Conservation (phyloP, 2,113 vertebrate species). For the Sebastes schlegelii region DNA sequence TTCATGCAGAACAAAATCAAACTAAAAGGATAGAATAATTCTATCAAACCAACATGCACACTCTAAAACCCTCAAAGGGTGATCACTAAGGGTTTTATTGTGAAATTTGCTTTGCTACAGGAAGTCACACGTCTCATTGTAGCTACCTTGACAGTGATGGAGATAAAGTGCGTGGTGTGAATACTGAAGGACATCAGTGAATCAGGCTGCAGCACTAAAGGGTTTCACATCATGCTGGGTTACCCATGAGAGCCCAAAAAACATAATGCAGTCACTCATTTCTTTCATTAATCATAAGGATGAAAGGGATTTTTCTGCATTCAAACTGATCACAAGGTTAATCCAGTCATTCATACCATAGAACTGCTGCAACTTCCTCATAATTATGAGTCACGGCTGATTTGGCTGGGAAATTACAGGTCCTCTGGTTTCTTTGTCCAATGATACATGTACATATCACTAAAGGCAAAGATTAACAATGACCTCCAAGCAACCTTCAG, state of each 20-base stretch:
- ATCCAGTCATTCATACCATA: constrained; percentile 2
- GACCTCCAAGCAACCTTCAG: constrained; percentile 5
- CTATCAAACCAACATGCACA: neutral
- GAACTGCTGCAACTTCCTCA: constrained; percentile 35
- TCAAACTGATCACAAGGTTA: constrained; percentile 7
- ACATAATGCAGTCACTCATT: neutral
- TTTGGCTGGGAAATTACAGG: neutral
- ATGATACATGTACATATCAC: neutral
- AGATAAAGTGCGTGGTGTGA: constrained; percentile 38
- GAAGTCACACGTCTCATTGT: constrained; percentile 10
- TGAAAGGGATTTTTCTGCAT: neutral
- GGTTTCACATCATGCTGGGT: neutral
- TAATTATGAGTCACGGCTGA: neutral
- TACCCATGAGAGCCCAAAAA: neutral
- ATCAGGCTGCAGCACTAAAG: constrained; percentile 17
- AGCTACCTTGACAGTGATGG: constrained; percentile 12
- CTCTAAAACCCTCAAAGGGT: fast-evolving
- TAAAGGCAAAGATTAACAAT: neutral
- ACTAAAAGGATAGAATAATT: neutral
- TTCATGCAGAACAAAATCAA: neutral
- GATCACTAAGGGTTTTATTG: constrained; percentile 9
- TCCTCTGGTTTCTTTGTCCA: neutral
- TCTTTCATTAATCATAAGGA: too few species aligned
- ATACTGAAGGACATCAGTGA: constrained; percentile 44
- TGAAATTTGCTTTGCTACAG: neutral